Evolutionary conservation across 2,797 vertebrate genomes (phyloP).

Genomic region (Dryobates pubescens): DNA sequence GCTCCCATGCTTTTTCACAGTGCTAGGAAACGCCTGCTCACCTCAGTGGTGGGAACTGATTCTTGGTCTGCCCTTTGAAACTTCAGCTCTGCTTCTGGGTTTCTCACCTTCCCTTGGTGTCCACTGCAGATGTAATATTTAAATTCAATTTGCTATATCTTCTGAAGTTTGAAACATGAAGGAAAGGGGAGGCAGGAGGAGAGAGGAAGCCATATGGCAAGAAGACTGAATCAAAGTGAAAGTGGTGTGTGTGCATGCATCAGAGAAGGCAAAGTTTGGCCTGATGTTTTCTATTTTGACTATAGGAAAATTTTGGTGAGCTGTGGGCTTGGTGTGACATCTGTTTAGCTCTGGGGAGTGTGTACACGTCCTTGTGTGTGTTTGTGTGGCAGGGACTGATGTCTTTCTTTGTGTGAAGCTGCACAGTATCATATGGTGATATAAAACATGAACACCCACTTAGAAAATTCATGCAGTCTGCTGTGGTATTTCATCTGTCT

Average conservation of each 20-base stretch:
- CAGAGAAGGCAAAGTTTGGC: neutral
- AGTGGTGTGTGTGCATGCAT: neutral
- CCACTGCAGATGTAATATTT: neutral
- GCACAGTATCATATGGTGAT: neutral
- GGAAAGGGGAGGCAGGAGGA: neutral
- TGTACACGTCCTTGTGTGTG: neutral
- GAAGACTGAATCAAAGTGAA: constrained; percentile 11
- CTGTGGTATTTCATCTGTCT: neutral
- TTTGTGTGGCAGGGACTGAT: constrained; percentile 11
- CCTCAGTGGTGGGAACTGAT: neutral
- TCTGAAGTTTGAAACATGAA: neutral
- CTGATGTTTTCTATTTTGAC: constrained; percentile 15
- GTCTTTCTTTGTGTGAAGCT: constrained; percentile 8
- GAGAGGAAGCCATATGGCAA: neutral
- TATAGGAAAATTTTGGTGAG: neutral
- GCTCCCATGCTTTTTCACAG: neutral
- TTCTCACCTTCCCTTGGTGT: neutral
- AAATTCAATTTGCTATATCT: neutral
- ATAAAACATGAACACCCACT: constrained; percentile 28
- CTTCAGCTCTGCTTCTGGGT: neutral
- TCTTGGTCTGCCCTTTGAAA: neutral
- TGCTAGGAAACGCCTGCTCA: neutral
- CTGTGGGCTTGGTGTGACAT: neutral
- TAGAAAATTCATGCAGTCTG: neutral
- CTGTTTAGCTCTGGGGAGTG: neutral